Evolutionary conservation across 2,888 invertebrate genomes (phyloP).

Genomic region (Xylota sylvarum): DNA sequence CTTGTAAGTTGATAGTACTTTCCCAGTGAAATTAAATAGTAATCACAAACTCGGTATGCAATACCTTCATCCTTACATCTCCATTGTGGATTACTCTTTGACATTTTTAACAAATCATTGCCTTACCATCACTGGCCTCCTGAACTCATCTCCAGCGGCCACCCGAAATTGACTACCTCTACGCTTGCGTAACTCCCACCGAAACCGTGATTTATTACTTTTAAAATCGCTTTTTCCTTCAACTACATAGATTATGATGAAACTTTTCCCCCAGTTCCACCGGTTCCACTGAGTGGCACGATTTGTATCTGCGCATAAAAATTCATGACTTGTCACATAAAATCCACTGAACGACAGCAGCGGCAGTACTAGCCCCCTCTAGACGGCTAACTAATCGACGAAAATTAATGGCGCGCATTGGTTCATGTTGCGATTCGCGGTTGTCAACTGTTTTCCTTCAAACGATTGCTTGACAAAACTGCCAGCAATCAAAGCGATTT

Average conservation of each 20-base stretch:
- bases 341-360: constrained; percentile 56
- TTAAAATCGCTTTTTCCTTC: constrained; percentile 52
- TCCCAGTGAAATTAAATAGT: too few species aligned
- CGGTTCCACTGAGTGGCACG: constrained; percentile 41
- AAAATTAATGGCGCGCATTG: constrained; percentile 63
- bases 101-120: constrained; percentile 12
- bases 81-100: constrained; percentile 17
- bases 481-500: constrained; percentile 67
- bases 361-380: constrained; percentile 33
- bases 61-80: not conserved
- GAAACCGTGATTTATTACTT: constrained; percentile 69
- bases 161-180: constrained; percentile 41
- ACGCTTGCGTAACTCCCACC: constrained; percentile 61
- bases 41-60: too few species aligned
- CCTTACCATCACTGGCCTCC: constrained; percentile 12
- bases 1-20: too few species aligned
- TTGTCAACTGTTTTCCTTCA: constrained; percentile 39
- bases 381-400: constrained; percentile 66
- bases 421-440: constrained; percentile 41
- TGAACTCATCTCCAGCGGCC: constrained; percentile 62
- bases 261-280: constrained; percentile 17
- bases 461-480: constrained; percentile 57
- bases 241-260: constrained; percentile 61
- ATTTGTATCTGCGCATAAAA: constrained; percentile 72
- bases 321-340: constrained; percentile 76